These are phyloP conservation scores for Lasiurus borealis DNA, from an alignment of 2,113 vertebrate genomes.

Conservation along the genomic window DNA sequence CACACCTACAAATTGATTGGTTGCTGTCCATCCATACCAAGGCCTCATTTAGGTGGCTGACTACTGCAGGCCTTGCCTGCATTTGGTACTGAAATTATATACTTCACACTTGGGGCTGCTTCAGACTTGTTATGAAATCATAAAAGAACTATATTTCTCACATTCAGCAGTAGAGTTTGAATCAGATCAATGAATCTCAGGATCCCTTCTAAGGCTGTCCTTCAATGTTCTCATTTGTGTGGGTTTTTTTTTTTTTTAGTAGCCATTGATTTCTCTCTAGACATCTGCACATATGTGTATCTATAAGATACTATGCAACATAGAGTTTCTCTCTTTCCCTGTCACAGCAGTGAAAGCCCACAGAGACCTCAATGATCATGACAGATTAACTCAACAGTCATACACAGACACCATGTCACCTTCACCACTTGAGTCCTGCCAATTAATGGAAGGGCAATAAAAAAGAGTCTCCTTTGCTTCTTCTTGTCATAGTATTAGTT, in stretches of 20 bases:
- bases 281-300: not conserved
- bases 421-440: not conserved
- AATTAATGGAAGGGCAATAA: constrained; percentile 14
- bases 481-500: constrained; percentile 10
- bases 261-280: constrained; percentile 23
- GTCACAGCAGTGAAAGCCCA: not conserved
- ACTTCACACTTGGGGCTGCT: not conserved
- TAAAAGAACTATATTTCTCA: constrained; percentile 4
- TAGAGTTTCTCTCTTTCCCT: not conserved
- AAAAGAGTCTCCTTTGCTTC: constrained; percentile 30
- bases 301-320: not conserved
- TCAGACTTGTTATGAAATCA: not conserved
- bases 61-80: not conserved
- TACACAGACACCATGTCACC: not conserved
- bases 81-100: not conserved
- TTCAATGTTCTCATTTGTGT: not conserved
- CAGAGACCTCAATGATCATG: constrained; percentile 6
- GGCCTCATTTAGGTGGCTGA: not conserved
- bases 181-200: constrained; percentile 22
- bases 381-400: constrained; percentile 26
- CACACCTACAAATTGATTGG: not conserved
- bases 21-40: not conserved
- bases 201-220: not conserved
- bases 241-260: not conserved
- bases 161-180: not conserved